A percentile compares a stretch with the other conserved stretches of the same genome.
Conservation (phyloP, 1,140 invertebrate genomes). For the Drosophila novamexicana region DNA sequence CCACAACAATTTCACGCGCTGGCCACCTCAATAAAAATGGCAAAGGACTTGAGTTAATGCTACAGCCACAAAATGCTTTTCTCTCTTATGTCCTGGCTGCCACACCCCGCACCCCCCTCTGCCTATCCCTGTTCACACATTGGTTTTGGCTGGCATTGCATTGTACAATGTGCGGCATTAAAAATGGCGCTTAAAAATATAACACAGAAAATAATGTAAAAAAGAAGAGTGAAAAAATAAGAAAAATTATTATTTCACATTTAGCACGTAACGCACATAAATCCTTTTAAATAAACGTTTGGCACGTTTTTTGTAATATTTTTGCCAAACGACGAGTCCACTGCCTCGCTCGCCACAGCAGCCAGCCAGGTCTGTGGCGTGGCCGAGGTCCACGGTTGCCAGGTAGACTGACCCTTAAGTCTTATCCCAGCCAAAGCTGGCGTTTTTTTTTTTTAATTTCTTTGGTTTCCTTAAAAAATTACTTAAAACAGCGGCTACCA, state of each 20-base stretch:
- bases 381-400: conserved; percentile 9
- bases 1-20: conserved; percentile 78
- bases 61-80: conserved; percentile 31
- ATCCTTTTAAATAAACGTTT: conserved; percentile 83
- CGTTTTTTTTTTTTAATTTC: conserved; percentile 27
- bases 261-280: conserved; percentile 83
- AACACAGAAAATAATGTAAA: conserved; percentile 14
- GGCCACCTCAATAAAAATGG: conserved; percentile 73
- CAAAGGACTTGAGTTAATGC: conserved; percentile 77
- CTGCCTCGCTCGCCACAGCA: conserved; percentile 19
- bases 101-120: too few relatives aligned
- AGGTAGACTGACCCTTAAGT: conserved; percentile 38
- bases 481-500: conserved; percentile 51
- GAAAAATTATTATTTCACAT: conserved; percentile 83
- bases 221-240: conserved; percentile 25
- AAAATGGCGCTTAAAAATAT: conserved; percentile 50
- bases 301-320: conserved; percentile 83
- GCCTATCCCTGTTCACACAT: background rate
- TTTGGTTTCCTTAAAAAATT: conserved; percentile 62
- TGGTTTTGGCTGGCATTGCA: conserved; percentile 48
- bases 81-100: background rate
- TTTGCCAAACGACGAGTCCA: conserved; percentile 31
- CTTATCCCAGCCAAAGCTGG: conserved; percentile 32
- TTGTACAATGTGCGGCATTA: conserved; percentile 55
- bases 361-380: conserved; percentile 11